phyloP scores from a whole-genome alignment of 2,888 invertebrate genomes.

The Ormyrus nitidulus region DNA sequence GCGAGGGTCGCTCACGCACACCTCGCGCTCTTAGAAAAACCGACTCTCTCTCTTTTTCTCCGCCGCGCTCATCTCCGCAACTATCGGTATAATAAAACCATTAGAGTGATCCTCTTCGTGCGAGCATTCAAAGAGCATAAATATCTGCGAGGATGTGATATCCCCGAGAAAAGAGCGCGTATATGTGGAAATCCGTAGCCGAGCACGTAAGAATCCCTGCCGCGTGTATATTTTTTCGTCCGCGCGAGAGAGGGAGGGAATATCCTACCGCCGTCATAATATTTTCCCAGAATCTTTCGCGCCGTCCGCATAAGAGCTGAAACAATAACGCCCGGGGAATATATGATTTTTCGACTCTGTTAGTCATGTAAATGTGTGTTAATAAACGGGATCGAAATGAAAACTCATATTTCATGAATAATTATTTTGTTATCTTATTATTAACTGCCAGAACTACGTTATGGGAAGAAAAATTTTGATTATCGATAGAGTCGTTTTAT shows the following conservation, averaged over 20 bases:
- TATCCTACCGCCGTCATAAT: conserved; percentile 20
- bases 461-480: too few relatives aligned
- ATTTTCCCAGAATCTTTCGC: conserved; percentile 29
- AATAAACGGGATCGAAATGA: too few relatives aligned
- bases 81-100: conserved; percentile 75
- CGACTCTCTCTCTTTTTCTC: conserved; percentile 31
- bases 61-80: conserved; percentile 27
- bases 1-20: not conserved
- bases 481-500: too few relatives aligned
- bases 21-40: not conserved
- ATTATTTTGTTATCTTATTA: too few relatives aligned
- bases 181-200: conserved; percentile 26
- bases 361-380: not conserved
- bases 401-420: too few relatives aligned
- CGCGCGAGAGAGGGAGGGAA: not conserved
- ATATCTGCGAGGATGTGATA: conserved; percentile 63
- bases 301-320: conserved; percentile 13
- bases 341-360: not conserved
- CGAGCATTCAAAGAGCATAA: conserved; percentile 75
- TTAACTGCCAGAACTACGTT: too few relatives aligned
- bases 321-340: conserved; percentile 7
- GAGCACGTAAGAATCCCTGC: conserved; percentile 17
- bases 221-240: conserved; percentile 12
- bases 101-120: conserved; percentile 74
- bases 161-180: conserved; percentile 4